Percentiles rank a stretch among this genome's conserved stretches.
Conservation (phyloP, 1,140 invertebrate species). For the Chironomus striatipennis region DNA sequence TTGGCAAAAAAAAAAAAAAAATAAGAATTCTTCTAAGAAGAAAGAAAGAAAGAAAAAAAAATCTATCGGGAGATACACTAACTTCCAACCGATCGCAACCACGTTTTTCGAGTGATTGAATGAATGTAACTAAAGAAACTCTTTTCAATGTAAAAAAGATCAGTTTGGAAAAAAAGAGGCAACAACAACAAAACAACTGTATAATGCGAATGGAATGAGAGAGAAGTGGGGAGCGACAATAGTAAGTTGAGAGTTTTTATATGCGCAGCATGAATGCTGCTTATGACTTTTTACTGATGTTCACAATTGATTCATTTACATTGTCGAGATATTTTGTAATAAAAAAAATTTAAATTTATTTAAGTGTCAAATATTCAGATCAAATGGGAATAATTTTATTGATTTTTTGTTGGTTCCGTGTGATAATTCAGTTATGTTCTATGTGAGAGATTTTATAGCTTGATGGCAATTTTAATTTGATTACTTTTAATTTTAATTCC, state of each 20-base stretch:
- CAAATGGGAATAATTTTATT: not conserved
- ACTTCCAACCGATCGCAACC: slow-evolving; percentile 17
- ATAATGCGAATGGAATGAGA: slow-evolving; percentile 16
- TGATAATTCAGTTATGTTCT: no score
- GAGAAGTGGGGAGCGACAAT: slow-evolving; percentile 10
- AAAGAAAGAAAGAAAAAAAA: not conserved
- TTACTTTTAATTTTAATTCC: no score
- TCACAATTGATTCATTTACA: no score
- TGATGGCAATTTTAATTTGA: no score
- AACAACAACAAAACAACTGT: slow-evolving; percentile 11
- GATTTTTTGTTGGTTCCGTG: no score
- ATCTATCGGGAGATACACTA: not conserved
- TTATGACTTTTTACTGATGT: not conserved
- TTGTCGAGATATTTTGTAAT: no score
- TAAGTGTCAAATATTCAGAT: not conserved
- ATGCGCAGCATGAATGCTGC: not conserved
- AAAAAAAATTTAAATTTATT: not conserved
- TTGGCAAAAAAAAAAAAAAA: not conserved
- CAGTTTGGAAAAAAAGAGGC: slow-evolving; percentile 18
- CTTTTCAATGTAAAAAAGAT: slow-evolving; percentile 23
- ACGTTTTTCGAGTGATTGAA: slow-evolving; percentile 23
- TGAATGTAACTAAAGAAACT: slow-evolving; percentile 23
- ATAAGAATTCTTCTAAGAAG: not conserved
- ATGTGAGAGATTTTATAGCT: no score
- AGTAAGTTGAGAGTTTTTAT: slow-evolving; percentile 15